Evolutionary conservation across 2,888 invertebrate genomes (phyloP), one percentile per base, ranked within the genome.

Genomic region (Scaptomyza flava): DNA sequence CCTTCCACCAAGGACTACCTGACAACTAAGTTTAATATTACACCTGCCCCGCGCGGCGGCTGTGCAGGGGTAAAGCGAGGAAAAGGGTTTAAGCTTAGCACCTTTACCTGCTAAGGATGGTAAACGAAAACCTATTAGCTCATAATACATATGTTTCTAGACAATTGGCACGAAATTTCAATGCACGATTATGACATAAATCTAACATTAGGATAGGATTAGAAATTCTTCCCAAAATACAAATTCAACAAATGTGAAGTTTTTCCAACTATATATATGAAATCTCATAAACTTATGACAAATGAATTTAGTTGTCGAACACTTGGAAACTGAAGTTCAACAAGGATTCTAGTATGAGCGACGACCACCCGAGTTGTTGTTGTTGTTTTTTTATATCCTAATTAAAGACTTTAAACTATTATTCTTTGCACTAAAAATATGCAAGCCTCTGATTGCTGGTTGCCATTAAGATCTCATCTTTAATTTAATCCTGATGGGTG

Each of bases 1-100:
- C 33, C 33, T 34, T 50, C 20, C 20, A 20, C 17, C n/a, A 0
- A 4, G 3, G 31, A 47, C 51, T 4, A 45, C 51, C 31, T 46
- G 45, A 41, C 54, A 53, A 48, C 58, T 52, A 48, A 48, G 14
- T 34, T 36, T 50, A 2, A 47, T 9, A 41, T 72, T 77, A 47
- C 74, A 74, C 72, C 77, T 74, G 74, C 74, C 53, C 62, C 11
- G 14, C 34, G 23, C 50, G 71, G 41, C 38, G 70, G 59, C 36
- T 31, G 12, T 27, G 6, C 2, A 2, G 6, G 47, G 9, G 5
- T 30, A 8, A 7, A n/a, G 36, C 38, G 33, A 9, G 0, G 0
- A 0, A 75, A 76, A 51, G 76, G 71, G 70, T 70, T 71, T 9
- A 33, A 31, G n/a, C 14, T 53, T 17, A 30, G 11, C 23, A 23